Evolutionary conservation across 2,797 vertebrate genomes (phyloP), one percentile per base, ranked within the genome.

Genomic region (Tokudaia tokunoshimensis): DNA sequence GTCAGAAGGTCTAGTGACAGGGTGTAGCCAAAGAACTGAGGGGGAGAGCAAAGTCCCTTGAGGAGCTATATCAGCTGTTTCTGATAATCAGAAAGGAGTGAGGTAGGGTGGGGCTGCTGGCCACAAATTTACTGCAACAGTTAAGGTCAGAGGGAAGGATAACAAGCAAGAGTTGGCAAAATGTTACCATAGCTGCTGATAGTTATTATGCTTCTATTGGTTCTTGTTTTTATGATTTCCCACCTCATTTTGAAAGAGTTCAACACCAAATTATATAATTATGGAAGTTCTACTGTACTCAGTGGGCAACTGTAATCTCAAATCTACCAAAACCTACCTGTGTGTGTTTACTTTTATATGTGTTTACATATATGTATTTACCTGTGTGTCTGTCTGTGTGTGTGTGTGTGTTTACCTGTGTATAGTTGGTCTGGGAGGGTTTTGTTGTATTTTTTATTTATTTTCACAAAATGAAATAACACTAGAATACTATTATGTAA

Each of bases 391-490:
- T 29, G 10, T 26, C 24, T 65, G 63, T 31, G 63, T 65, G 61
- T 63, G 26, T 63, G 61, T 61, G 19, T 29, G 10, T 63, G 61
- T 63, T 29, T 63, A 63, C 7, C 20, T 79, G 3, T 41, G 17
- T 47, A 22, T 41, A 13, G 31, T 63, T 83, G 13, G 29, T 75
- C 50, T 95, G 34, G n/a, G 34, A 59, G 12, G 22, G n/a, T 24
- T 75, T 67, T 92, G 11, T 34, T 85, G 47, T 90, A 22, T 88
- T 88, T 94, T 59, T 47, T 10, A 31, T 87, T 76, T 81, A 83
- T 29, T 67, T 76, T 37, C 81, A 81, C 44, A 94, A n/a, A 93
- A 59, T 67, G 78, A 44, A 79, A 3, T 94, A 34, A 88, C n/a
- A 12, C 41, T 83, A 2, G 37, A 44, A 90, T 80, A 80, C 5